Conservation (phyloP, 2,797 vertebrate species). For the Mallotus villosus region DNA sequence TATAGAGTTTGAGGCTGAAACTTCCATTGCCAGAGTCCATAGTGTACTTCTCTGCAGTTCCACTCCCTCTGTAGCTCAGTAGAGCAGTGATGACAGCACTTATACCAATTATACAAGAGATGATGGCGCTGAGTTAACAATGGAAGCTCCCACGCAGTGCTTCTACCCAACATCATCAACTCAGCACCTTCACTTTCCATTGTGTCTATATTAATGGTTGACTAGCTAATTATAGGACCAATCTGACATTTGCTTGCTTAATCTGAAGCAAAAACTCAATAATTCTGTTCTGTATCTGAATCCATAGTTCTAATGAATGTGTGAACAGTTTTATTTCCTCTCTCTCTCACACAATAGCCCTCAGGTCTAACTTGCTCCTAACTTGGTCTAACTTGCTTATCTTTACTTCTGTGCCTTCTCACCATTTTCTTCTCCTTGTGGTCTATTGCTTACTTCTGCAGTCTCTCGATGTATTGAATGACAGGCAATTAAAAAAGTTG, state of each 20-base stretch:
- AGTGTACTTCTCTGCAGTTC: conserved; percentile 15
- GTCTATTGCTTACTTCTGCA: conserved; percentile 11
- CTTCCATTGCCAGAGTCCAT: neutral
- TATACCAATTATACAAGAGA: conserved; percentile 53
- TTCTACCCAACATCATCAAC: conserved; percentile 58
- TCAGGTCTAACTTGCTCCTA: conserved; percentile 45
- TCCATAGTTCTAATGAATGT: conserved; percentile 25
- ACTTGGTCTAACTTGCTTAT: too few species aligned
- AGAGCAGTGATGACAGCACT: conserved; percentile 58
- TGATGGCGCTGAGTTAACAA: conserved; percentile 37
- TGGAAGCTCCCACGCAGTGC: conserved; percentile 39
- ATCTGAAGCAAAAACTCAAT: conserved; percentile 20
- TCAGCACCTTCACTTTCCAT: conserved; percentile 24
- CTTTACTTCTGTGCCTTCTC: conserved; percentile 83
- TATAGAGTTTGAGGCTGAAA: neutral
- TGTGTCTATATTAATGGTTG: conserved; percentile 51
- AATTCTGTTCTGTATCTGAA: conserved; percentile 22
- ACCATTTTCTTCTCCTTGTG: conserved; percentile 68
- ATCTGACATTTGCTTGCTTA: conserved; percentile 25
- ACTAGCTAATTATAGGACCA: conserved; percentile 48
- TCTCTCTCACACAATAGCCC: neutral
- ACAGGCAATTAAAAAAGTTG: conserved; percentile 71
- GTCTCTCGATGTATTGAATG: conserved; percentile 57
- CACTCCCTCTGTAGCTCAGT: conserved; percentile 30
- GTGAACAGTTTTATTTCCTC: neutral